Conservation (phyloP, 2,888 invertebrate species). For the Sycophila texana region DNA sequence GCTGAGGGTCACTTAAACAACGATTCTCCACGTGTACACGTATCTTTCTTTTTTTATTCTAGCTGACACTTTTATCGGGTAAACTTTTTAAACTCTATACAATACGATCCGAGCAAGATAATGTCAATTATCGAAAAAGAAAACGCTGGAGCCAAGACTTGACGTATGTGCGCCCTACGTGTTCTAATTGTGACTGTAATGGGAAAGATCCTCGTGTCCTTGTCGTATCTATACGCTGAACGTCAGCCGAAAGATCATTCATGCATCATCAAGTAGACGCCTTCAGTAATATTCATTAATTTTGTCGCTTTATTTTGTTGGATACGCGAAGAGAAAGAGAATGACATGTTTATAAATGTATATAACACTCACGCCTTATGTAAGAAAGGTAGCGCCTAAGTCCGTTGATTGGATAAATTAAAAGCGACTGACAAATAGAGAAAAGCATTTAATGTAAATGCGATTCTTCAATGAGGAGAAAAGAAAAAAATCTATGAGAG, state of each 20-base stretch:
- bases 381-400: conserved; percentile 57
- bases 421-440: conserved; percentile 46
- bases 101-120: neutral
- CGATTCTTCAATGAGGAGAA: conserved; percentile 18
- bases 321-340: conserved; percentile 21
- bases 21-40: neutral
- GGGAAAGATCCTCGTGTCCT: conserved; percentile 32
- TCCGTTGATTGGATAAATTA: conserved; percentile 46
- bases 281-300: conserved; percentile 24
- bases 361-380: conserved; percentile 66
- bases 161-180: conserved; percentile 26
- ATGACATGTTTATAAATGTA: conserved; percentile 65
- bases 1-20: no score
- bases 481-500: neutral
- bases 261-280: conserved; percentile 30
- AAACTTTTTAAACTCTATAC: conserved; percentile 39
- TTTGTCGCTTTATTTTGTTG: conserved; percentile 33
- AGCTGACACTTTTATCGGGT: conserved; percentile 35
- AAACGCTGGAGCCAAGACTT: conserved; percentile 18
- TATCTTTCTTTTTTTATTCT: neutral
- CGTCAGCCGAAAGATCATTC: conserved; percentile 2
- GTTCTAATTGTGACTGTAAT: conserved; percentile 30
- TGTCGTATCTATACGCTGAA: conserved; percentile 8
- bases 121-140: neutral
- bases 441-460: conserved; percentile 46